Conservation (phyloP, 2,797 vertebrate genomes). For the Allobates femoralis region DNA sequence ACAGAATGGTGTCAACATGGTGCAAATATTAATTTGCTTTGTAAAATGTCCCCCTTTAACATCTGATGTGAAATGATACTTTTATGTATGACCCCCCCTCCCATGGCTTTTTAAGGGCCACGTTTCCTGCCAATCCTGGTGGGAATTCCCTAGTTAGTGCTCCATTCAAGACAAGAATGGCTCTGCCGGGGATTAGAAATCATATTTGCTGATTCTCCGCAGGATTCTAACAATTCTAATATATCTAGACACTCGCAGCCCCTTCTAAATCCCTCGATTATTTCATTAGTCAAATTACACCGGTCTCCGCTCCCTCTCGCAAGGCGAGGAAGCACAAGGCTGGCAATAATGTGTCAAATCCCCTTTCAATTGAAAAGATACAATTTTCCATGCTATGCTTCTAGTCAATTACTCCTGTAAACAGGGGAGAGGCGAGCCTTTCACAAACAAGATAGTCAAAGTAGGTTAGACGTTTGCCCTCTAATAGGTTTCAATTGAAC, state of each 20-base stretch:
- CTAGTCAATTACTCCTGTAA: constrained; percentile 47
- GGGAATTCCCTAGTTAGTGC: constrained; percentile 77
- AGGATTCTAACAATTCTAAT: constrained; percentile 71
- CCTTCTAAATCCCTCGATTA: constrained; percentile 63
- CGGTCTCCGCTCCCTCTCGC: constrained; percentile 66
- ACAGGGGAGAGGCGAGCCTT: constrained; percentile 31
- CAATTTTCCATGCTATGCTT: constrained; percentile 63
- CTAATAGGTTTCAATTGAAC: constrained; percentile 56
- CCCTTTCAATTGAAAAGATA: constrained; percentile 59
- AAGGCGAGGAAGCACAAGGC: constrained; percentile 66
- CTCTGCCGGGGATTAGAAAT: constrained; percentile 78
- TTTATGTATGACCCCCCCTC: constrained; percentile 10
- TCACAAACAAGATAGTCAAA: constrained; percentile 48
- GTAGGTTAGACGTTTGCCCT: constrained; percentile 47
- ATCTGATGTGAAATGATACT: constrained; percentile 19
- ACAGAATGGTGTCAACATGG: too few species aligned
- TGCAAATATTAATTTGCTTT: too few species aligned
- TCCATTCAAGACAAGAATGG: constrained; percentile 75
- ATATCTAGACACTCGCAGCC: constrained; percentile 66
- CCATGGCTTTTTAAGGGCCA: constrained; percentile 64
- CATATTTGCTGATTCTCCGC: constrained; percentile 72
- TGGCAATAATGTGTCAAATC: constrained; percentile 40
- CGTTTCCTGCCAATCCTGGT: constrained; percentile 61
- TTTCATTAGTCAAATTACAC: constrained; percentile 66
- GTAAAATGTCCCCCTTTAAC: background rate